Evolutionary conservation across 2,888 invertebrate genomes (phyloP).

Genomic region (Glaucopsyche alexis): DNA sequence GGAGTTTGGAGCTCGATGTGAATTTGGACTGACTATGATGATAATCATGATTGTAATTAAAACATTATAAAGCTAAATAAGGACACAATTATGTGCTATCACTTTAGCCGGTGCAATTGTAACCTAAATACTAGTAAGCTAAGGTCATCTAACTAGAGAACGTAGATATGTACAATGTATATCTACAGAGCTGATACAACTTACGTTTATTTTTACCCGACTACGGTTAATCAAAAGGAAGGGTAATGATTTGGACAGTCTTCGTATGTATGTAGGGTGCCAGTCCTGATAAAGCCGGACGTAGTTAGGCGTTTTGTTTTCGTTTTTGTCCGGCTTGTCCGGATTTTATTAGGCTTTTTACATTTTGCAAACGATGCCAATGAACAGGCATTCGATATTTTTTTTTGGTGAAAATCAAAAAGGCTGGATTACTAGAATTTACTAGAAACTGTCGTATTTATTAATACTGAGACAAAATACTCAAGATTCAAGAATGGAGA

Average conservation of each 20-base stretch:
- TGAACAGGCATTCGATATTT: no score
- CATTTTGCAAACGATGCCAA: no score
- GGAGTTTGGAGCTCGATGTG: not conserved
- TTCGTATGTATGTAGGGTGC: not conserved
- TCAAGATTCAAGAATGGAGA: no score
- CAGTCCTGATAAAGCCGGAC: no score
- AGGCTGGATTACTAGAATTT: no score
- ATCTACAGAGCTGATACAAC: constrained; percentile 5
- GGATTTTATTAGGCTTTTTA: no score
- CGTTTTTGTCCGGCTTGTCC: no score
- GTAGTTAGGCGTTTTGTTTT: no score
- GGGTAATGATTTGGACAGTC: not conserved
- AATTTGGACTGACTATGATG: not conserved
- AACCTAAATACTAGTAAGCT: constrained; percentile 20
- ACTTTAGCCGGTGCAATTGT: constrained; percentile 4
- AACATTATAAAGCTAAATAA: not conserved
- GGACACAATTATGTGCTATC: constrained; percentile 2
- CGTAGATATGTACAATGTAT: not conserved
- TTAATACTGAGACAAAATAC: no score
- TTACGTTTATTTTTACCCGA: not conserved
- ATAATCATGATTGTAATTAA: not conserved
- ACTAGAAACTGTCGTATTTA: no score
- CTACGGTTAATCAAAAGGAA: not conserved
- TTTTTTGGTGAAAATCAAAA: no score
- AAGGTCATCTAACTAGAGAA: constrained; percentile 18